These are phyloP conservation scores for Autographa gamma DNA, from an alignment of 2,888 invertebrate genomes.

Conservation along the genomic window DNA sequence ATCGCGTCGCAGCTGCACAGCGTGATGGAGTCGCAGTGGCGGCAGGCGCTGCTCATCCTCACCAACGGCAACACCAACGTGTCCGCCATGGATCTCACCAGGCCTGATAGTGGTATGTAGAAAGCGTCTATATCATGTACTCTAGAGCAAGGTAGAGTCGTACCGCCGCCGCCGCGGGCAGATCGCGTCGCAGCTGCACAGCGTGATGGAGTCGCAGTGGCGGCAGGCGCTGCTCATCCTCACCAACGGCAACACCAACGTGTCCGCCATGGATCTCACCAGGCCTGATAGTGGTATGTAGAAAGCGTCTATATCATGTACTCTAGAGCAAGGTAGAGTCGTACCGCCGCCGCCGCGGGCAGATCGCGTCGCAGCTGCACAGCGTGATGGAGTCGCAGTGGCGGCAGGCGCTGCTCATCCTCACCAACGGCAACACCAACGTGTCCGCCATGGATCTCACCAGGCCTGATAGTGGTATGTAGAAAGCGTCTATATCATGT, in stretches of 20 bases:
- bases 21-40: conserved; percentile 95
- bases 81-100: conserved; percentile 68
- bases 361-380: conserved; percentile 93
- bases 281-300: conserved; percentile 38
- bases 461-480: conserved; percentile 36
- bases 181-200: conserved; percentile 93
- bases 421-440: conserved; percentile 49
- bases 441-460: conserved; percentile 68
- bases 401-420: conserved; percentile 91
- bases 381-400: conserved; percentile 94
- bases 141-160: conserved; percentile 80
- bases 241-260: conserved; percentile 43
- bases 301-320: no score
- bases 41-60: conserved; percentile 90
- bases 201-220: conserved; percentile 95
- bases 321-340: conserved; percentile 80
- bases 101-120: conserved; percentile 41
- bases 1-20: conserved; percentile 93
- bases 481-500: no score
- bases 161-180: conserved; percentile 89
- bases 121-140: no score
- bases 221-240: conserved; percentile 90
- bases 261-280: conserved; percentile 68
- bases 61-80: conserved; percentile 42
- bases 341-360: conserved; percentile 87